Conservation (phyloP, 2,113 vertebrate species). For the Anser brachyrhynchus region DNA sequence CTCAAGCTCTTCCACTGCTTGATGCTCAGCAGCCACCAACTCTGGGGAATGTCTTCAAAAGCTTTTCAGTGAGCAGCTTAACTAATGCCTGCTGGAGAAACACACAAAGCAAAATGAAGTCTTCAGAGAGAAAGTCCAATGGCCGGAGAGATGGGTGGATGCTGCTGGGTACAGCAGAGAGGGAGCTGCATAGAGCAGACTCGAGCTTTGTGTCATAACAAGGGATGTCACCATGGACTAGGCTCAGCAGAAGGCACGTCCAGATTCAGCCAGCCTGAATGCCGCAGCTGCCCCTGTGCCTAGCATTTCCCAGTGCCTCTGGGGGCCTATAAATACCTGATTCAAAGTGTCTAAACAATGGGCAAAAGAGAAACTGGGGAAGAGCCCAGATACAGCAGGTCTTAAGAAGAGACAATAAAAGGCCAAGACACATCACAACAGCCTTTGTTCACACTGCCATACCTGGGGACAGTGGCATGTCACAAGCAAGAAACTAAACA, state of each 20-base stretch:
- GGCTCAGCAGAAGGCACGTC: background rate
- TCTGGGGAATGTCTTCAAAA: slow-evolving; percentile 5
- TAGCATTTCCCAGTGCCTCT: background rate
- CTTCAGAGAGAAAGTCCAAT: background rate
- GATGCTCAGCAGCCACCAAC: background rate
- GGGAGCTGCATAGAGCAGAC: background rate
- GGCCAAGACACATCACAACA: background rate
- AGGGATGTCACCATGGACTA: background rate
- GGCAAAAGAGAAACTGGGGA: background rate
- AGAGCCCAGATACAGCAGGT: background rate
- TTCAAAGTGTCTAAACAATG: background rate
- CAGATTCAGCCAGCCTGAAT: background rate
- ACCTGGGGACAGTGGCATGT: background rate
- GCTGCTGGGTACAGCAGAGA: background rate
- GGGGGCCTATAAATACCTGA: background rate
- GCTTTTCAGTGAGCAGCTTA: background rate
- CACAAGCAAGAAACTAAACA: background rate
- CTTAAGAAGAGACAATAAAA: background rate
- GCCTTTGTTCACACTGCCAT: background rate
- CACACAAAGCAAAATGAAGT: background rate
- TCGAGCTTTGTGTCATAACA: rapidly evolving
- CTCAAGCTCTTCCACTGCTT: background rate
- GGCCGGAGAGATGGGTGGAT: background rate
- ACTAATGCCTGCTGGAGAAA: slow-evolving; percentile 34
- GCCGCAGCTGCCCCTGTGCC: background rate